A percentile compares a stretch with the other conserved stretches of the same genome.
phyloP scores from a whole-genome alignment of 2,113 vertebrate species.

The Circaetus cinerascens region DNA sequence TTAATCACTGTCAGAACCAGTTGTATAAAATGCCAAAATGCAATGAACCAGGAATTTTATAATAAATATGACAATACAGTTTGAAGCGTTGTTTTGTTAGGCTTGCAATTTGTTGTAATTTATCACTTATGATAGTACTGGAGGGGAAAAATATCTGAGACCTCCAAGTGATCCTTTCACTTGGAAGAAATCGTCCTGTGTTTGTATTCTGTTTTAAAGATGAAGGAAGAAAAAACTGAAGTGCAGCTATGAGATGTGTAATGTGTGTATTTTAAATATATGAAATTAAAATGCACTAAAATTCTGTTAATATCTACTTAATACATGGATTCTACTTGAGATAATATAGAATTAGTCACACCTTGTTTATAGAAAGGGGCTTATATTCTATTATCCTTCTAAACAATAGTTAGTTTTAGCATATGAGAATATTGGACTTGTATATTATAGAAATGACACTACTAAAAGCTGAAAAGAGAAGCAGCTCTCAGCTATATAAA shows the following conservation, averaged over 20 bases:
- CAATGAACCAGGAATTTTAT: conserved; percentile 75
- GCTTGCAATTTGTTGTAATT: conserved; percentile 69
- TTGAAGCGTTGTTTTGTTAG: conserved; percentile 74
- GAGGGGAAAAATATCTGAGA: neutral
- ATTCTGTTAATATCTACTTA: neutral
- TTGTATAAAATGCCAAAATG: conserved; percentile 83
- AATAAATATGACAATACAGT: conserved; percentile 80
- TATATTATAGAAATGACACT: neutral
- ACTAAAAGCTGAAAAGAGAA: neutral
- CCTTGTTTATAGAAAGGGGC: neutral
- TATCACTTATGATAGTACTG: conserved; percentile 56
- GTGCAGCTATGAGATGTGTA: neutral
- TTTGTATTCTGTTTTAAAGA: neutral
- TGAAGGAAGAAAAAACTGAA: neutral
- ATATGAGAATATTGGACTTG: neutral
- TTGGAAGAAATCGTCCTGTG: neutral
- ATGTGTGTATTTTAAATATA: accelerated
- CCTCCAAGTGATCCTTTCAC: neutral
- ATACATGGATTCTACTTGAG: neutral
- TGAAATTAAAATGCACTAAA: neutral
- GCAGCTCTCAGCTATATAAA: neutral
- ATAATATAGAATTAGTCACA: neutral
- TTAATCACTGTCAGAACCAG: conserved; percentile 88
- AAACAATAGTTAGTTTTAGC: neutral
- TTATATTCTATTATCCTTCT: neutral